Conservation (phyloP, 2,888 invertebrate species). For the Limnephilus marmoratus region DNA sequence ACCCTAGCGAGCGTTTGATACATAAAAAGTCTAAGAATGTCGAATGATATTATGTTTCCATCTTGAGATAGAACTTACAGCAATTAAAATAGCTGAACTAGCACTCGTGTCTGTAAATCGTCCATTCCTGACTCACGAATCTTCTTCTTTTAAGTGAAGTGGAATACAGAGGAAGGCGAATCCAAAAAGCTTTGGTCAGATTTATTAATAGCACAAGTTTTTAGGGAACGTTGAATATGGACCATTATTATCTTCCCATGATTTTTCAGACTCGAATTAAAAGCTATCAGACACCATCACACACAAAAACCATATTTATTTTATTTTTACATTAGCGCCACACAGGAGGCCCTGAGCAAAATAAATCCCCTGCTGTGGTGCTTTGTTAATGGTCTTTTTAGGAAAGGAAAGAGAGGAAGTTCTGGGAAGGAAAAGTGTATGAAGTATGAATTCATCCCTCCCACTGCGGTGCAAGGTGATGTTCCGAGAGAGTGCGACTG, state of each 20-base stretch:
- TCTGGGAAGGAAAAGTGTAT: no score
- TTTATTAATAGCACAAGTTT: neutral
- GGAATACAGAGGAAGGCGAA: neutral
- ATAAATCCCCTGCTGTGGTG: no score
- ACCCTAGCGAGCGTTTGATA: neutral
- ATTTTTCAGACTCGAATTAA: neutral
- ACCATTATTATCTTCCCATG: neutral
- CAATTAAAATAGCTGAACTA: neutral
- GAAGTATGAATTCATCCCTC: no score
- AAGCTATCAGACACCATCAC: neutral
- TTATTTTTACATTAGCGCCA: no score
- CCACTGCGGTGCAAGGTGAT: no score
- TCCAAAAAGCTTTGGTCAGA: slow-evolving; percentile 12
- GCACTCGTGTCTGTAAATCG: neutral
- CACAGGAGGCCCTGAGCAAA: no score
- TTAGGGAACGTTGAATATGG: neutral
- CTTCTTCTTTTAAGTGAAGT: neutral
- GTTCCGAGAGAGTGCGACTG: no score
- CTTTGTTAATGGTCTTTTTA: no score
- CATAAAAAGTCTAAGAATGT: neutral
- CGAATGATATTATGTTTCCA: neutral
- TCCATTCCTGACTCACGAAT: slow-evolving; percentile 2
- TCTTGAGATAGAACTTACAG: neutral
- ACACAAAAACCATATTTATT: neutral
- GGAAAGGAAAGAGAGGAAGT: no score